phyloP scores from a whole-genome alignment of 1,140 invertebrate species.

The Nasonia longicornis region DNA sequence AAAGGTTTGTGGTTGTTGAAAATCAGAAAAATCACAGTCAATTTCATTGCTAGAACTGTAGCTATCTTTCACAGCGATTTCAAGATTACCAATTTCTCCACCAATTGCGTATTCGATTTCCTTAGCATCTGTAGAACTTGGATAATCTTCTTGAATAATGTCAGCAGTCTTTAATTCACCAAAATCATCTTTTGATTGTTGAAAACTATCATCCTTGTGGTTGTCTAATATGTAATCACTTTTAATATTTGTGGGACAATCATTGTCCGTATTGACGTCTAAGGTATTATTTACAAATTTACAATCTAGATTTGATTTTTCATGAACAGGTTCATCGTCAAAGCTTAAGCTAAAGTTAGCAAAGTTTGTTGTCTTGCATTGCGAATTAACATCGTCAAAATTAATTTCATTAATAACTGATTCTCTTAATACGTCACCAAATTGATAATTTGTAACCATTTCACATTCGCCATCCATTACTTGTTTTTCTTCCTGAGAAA shows the following conservation, averaged over 20 bases:
- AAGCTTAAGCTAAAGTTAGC: slow-evolving; percentile 38
- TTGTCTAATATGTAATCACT: slow-evolving; percentile 30
- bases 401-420: slow-evolving; percentile 40
- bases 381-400: slow-evolving; percentile 25
- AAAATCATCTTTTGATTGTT: slow-evolving; percentile 50
- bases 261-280: slow-evolving; percentile 26
- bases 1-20: slow-evolving; percentile 31
- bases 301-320: slow-evolving; percentile 50
- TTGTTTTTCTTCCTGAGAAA: slow-evolving; percentile 21
- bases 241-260: slow-evolving; percentile 22
- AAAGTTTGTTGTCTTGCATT: slow-evolving; percentile 19
- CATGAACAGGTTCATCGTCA: slow-evolving; percentile 33
- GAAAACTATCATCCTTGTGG: slow-evolving; percentile 21
- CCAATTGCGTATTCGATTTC: slow-evolving; percentile 7
- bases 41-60: slow-evolving; percentile 26
- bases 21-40: slow-evolving; percentile 45
- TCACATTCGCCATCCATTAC: not conserved
- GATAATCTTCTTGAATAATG: slow-evolving; percentile 9
- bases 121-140: slow-evolving; percentile 6
- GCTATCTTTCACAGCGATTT: slow-evolving; percentile 20
- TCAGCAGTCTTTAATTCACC: slow-evolving; percentile 33
- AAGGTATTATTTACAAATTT: slow-evolving; percentile 49
- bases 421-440: slow-evolving; percentile 31
- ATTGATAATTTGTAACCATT: slow-evolving; percentile 38
- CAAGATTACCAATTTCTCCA: slow-evolving; percentile 4